Evolutionary conservation across 1,140 invertebrate genomes (phyloP).

Genomic region (Acromyrmex echinatior): DNA sequence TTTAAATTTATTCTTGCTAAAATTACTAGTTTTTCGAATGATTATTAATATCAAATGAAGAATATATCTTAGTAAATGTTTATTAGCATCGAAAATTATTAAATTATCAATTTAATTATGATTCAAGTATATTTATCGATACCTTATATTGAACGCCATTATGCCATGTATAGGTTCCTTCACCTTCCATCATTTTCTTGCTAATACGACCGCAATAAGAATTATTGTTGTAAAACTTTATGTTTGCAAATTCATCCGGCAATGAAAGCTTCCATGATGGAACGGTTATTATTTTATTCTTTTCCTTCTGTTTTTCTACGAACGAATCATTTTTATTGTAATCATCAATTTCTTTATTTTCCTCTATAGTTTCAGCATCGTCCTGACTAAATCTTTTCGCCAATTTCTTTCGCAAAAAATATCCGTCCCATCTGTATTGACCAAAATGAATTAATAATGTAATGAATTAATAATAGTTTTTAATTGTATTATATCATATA

Average conservation of each 20-base stretch:
- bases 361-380: background rate
- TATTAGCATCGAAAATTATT: too few species aligned
- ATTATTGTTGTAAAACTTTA: conserved; percentile 85
- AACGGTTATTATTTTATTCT: background rate
- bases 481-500: background rate
- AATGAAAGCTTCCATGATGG: conserved; percentile 63
- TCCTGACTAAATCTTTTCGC: background rate
- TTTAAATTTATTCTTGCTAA: background rate
- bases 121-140: conserved; percentile 30
- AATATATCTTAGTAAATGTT: too few species aligned
- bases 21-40: too few species aligned
- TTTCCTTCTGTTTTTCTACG: background rate
- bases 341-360: background rate
- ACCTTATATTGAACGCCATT: conserved; percentile 87
- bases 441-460: background rate
- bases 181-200: conserved; percentile 87
- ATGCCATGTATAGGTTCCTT: conserved; percentile 87
- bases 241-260: conserved; percentile 78
- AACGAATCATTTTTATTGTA: background rate
- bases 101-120: background rate
- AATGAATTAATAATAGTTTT: background rate
- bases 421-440: conserved; percentile 63
- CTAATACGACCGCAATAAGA: conserved; percentile 85
- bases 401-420: conserved; percentile 39
- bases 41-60: too few species aligned